Conservation (phyloP, 2,113 vertebrate species). For the Micronisus gabar region DNA sequence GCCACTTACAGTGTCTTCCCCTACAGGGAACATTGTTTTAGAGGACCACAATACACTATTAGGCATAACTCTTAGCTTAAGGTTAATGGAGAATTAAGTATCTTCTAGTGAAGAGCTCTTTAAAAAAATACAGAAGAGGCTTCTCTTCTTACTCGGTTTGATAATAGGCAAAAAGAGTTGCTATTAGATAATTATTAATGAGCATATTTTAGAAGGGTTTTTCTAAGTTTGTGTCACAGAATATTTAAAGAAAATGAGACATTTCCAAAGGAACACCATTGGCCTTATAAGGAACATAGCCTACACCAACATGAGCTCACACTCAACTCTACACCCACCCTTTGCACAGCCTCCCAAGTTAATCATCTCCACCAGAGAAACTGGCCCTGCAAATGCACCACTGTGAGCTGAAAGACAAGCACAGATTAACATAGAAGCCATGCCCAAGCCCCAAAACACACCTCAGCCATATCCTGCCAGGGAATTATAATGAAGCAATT, state of each 20-base stretch:
- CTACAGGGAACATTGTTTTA: background rate
- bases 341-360: background rate
- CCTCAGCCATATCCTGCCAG: background rate
- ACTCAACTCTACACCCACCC: background rate
- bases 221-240: background rate
- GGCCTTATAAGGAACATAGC: background rate
- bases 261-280: background rate
- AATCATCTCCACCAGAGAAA: background rate
- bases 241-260: background rate
- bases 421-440: rapidly evolving
- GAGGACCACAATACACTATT: background rate
- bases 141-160: background rate
- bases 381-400: background rate
- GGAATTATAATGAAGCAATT: background rate
- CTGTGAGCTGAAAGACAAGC: background rate
- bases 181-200: background rate
- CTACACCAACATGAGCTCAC: background rate
- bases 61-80: background rate
- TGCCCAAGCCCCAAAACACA: background rate
- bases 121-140: background rate
- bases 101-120: background rate
- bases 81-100: background rate
- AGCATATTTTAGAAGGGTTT: background rate
- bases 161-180: background rate
- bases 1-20: background rate